phyloP scores from a whole-genome alignment of 2,113 vertebrate genomes.

The Notarius quadriscutis region DNA sequence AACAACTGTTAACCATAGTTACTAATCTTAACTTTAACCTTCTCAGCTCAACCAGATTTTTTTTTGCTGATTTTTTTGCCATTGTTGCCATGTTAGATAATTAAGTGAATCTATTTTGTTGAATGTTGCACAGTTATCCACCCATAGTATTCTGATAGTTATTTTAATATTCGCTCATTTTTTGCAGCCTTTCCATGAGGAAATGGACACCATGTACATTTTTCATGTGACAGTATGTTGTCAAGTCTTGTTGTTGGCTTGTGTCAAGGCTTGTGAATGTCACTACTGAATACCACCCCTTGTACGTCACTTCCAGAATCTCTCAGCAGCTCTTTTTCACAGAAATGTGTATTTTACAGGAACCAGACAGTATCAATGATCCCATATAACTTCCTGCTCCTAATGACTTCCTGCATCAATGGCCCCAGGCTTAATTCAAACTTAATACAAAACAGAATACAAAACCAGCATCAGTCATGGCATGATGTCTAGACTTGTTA shows the following conservation, averaged over 20 bases:
- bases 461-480: slow-evolving; percentile 14
- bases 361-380: slow-evolving; percentile 46
- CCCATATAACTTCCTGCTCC: slow-evolving; percentile 41
- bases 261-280: background rate
- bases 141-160: background rate
- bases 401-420: slow-evolving; percentile 52
- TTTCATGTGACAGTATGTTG: slow-evolving; percentile 12
- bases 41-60: background rate
- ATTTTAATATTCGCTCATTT: background rate
- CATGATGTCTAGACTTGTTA: slow-evolving; percentile 20
- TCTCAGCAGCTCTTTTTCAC: slow-evolving; percentile 24
- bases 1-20: background rate
- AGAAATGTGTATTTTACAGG: slow-evolving; percentile 32
- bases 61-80: background rate
- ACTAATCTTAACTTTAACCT: background rate
- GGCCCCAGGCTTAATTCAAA: slow-evolving; percentile 35
- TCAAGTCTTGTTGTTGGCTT: background rate
- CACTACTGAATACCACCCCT: slow-evolving; percentile 3
- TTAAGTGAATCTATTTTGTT: background rate
- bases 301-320: slow-evolving; percentile 31
- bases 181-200: background rate
- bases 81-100: background rate
- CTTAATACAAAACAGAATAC: slow-evolving; percentile 53
- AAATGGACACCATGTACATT: background rate
- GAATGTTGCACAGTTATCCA: background rate